These are phyloP conservation scores for Hetaerina titia DNA, from an alignment of 2,888 invertebrate species.

Conservation along the genomic window DNA sequence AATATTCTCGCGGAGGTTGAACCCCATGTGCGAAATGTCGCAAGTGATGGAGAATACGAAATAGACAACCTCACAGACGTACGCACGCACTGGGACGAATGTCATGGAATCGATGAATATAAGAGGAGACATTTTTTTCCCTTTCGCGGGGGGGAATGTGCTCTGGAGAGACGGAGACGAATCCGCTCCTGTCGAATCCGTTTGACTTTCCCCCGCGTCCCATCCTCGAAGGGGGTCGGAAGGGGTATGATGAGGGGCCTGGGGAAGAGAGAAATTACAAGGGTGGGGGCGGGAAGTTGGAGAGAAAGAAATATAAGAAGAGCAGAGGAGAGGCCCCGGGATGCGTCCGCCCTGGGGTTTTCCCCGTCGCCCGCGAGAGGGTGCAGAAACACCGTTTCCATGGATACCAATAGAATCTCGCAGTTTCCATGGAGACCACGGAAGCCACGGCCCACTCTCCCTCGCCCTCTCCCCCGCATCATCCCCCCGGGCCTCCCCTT, in stretches of 20 bases:
- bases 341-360: not conserved
- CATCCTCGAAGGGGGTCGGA: too few species aligned
- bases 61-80: not conserved
- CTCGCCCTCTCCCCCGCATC: not conserved
- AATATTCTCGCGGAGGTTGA: not conserved
- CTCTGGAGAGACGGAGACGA: not conserved
- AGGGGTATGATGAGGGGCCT: not conserved
- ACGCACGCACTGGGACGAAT: not conserved
- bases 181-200: too few species aligned
- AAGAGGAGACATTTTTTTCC: not conserved
- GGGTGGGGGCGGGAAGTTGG: not conserved
- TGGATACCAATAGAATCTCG: constrained; percentile 63
- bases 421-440: constrained; percentile 63
- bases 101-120: not conserved
- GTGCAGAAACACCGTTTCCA: constrained; percentile 9
- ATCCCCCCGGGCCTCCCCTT: too few species aligned
- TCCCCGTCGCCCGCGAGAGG: not conserved
- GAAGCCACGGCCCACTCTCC: constrained; percentile 32
- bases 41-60: not conserved
- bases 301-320: constrained; percentile 25
- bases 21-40: not conserved
- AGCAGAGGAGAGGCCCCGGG: not conserved
- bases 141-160: not conserved
- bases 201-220: too few species aligned
- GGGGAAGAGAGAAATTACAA: too few species aligned